Base-by-base conservation (phyloP, 2,888 invertebrate species). In the Drosophila formosana region DNA sequence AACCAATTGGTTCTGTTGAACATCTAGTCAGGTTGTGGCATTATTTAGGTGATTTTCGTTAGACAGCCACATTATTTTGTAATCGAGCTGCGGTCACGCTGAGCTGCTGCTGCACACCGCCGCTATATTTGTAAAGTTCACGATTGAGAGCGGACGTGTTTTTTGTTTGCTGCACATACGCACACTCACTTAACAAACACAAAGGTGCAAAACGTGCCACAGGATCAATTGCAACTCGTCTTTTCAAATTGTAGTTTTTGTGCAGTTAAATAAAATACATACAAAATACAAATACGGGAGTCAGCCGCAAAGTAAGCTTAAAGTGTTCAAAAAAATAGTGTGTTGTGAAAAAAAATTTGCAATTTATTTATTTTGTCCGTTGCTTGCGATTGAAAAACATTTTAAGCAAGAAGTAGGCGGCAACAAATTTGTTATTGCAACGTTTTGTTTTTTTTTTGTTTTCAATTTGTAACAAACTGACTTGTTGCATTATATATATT, bases 191-290 rank as follows among this genome's bases (percentile, higher is more conserved):
- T 18, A 37, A 5, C n/a, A 52, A 50, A 67, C 58, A 57, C 52
- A 71, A 72, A 77, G 67, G 77, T 77, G 68, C 77, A 58, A 52
- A 76, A 74, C 78, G 76, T 76, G 78, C 58, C 74, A 75, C 74
- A 75, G 78, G 75, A 75, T 75, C 37, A 37, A 62, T 76, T 74
- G 60, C 51, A 65, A 78, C 28, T 70, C 75, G 78, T 78, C 62
- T 74, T 70, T 66, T 51, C 61, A 55, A 49, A 43, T 49, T 52
- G 60, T 56, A 30, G 45, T 66, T 66, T 64, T 57, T 75, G 71
- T 70, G 73, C 55, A 66, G 11, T 37, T 3, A 4, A 37, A 32
- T 8, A 32, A n/a, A 37, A 37, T 11, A n/a, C 6, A 30, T 30
- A 8, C 8, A 32, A 32, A 32, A 32, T 32, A n/a, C 4, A 69